phyloP scores from a whole-genome alignment of 2,888 invertebrate species.

The Philereme transversata region DNA sequence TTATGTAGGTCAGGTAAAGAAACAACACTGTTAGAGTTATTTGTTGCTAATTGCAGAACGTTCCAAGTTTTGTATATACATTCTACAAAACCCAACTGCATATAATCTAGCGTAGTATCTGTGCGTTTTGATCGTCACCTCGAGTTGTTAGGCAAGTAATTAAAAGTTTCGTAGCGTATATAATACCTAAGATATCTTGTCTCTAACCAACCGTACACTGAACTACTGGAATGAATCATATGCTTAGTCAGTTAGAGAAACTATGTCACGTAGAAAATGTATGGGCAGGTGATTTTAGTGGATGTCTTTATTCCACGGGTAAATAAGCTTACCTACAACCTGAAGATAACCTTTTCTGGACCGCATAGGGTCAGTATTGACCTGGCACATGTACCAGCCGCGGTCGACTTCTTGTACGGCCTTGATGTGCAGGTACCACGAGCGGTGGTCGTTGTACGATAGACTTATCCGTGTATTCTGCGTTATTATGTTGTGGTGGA shows the following conservation, averaged over 20 bases:
- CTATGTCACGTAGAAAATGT: background rate
- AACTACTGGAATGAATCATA: background rate
- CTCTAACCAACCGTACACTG: too few relatives aligned
- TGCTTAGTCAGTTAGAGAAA: background rate
- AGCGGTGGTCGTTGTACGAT: slow-evolving; percentile 94
- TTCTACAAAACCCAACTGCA: too few relatives aligned
- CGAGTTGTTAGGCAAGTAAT: too few relatives aligned
- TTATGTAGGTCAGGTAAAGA: background rate
- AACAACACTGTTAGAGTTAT: background rate
- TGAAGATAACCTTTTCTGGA: slow-evolving; percentile 92
- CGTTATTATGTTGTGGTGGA: slow-evolving; percentile 95
- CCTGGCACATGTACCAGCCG: slow-evolving; percentile 97
- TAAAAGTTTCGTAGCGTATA: too few relatives aligned
- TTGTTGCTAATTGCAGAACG: background rate
- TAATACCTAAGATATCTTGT: too few relatives aligned
- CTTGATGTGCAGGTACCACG: slow-evolving; percentile 95
- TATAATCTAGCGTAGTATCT: too few relatives aligned
- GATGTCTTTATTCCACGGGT: too few relatives aligned
- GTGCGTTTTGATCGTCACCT: too few relatives aligned
- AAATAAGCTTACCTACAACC: slow-evolving; percentile 65
- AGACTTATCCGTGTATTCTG: slow-evolving; percentile 94
- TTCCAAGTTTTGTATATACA: too few relatives aligned
- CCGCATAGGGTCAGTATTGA: slow-evolving; percentile 96
- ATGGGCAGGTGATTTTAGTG: too few relatives aligned
- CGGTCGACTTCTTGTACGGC: slow-evolving; percentile 94